A percentile compares a stretch with the other conserved stretches of the same genome.
Evolutionary conservation across 2,113 vertebrate species (phyloP).

Genomic region (Fukomys damarensis): DNA sequence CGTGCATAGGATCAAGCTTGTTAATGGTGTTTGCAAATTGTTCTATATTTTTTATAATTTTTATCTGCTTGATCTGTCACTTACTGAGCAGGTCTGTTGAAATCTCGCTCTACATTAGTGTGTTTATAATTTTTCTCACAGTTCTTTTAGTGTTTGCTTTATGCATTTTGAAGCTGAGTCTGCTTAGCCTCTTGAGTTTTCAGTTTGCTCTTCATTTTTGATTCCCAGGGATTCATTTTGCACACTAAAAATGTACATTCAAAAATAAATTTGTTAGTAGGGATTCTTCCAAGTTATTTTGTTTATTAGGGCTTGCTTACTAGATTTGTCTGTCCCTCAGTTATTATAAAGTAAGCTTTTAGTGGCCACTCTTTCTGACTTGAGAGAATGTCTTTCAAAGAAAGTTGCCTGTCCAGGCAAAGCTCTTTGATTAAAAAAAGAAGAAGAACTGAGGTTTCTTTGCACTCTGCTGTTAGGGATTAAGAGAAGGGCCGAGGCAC

Average conservation of each 20-base stretch:
- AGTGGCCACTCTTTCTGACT: background rate
- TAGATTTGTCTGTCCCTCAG: background rate
- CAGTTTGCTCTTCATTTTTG: constrained; percentile 1
- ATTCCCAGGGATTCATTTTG: background rate
- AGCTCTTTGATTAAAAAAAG: background rate
- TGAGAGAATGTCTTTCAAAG: constrained; percentile 23
- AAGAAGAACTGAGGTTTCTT: background rate
- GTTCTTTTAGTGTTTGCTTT: background rate
- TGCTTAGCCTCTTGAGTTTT: background rate
- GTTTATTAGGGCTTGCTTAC: background rate
- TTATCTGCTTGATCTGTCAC: background rate
- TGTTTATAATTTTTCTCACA: background rate
- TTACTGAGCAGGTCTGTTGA: background rate
- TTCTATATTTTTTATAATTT: background rate
- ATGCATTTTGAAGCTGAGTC: background rate
- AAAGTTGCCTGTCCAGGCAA: background rate
- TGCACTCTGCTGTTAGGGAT: background rate
- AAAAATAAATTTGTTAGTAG: background rate
- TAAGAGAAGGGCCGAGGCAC: background rate
- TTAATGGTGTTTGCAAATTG: background rate
- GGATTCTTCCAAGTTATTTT: background rate
- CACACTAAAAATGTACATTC: background rate
- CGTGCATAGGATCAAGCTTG: background rate
- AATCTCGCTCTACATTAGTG: background rate
- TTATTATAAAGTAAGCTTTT: too few relatives aligned